Conservation (phyloP, 2,113 vertebrate species). For the Mohoua ochrocephala region DNA sequence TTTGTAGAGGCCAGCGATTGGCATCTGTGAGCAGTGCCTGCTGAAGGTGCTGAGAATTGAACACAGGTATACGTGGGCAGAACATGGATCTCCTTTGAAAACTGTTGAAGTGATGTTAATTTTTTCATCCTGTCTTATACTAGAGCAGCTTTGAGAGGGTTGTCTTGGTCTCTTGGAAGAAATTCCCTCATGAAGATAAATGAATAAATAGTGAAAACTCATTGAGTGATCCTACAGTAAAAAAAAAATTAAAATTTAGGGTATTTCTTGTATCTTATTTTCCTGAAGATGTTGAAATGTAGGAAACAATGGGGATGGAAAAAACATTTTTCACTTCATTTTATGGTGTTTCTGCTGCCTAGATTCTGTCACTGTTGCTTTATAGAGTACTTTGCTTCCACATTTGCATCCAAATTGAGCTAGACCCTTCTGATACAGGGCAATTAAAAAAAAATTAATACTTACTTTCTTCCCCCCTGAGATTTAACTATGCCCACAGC, state of each 20-base stretch:
- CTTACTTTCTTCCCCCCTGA: not conserved
- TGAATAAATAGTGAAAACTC: conserved; percentile 12
- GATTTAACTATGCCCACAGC: not conserved
- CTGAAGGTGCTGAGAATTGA: not conserved
- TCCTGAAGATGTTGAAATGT: not conserved
- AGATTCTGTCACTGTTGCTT: not conserved
- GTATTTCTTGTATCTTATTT: not conserved
- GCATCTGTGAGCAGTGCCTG: not conserved
- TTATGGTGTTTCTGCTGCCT: not conserved
- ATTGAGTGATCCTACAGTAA: not conserved
- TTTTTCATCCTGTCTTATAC: not conserved
- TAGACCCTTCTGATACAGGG: not conserved
- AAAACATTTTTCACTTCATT: not conserved
- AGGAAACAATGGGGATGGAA: not conserved
- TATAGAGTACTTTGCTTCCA: not conserved
- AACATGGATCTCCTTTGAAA: not conserved
- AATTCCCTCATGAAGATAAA: not conserved
- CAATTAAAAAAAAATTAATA: not conserved
- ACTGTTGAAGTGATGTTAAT: not conserved
- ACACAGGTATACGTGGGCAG: not conserved
- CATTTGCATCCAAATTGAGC: not conserved
- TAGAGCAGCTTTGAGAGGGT: not conserved
- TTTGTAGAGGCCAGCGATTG: not conserved
- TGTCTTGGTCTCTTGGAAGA: not conserved
- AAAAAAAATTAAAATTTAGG: not conserved